A percentile compares a stretch with the other conserved stretches of the same genome.
Conservation (phyloP, 2,797 vertebrate species). For the Anableps anableps region DNA sequence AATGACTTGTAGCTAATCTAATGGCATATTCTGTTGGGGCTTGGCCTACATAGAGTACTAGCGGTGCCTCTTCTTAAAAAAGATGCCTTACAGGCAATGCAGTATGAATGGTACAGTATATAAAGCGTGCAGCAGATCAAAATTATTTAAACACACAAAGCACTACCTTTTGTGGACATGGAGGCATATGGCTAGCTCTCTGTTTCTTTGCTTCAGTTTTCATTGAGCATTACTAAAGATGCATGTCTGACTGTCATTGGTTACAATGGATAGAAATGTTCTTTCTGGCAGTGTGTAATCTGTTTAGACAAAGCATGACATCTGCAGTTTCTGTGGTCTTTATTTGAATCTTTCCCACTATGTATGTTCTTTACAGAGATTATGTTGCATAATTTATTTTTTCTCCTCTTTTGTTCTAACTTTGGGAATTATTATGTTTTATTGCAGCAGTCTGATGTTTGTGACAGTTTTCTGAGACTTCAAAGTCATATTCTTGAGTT, state of each 20-base stretch:
- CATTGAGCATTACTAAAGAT: slow-evolving; percentile 23
- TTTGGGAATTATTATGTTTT: background rate
- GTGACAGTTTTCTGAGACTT: background rate
- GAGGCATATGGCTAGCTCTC: slow-evolving; percentile 18
- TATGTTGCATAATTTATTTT: background rate
- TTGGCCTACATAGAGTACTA: slow-evolving; percentile 78
- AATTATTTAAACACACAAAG: slow-evolving; percentile 48
- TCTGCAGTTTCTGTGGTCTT: background rate
- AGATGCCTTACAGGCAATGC: slow-evolving; percentile 59
- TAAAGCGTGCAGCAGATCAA: background rate
- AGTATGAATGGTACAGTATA: slow-evolving; percentile 60
- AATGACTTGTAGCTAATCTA: slow-evolving; percentile 73
- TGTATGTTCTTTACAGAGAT: background rate
- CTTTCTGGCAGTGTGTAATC: slow-evolving; percentile 1
- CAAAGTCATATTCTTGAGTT: background rate
- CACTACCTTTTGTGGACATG: slow-evolving; percentile 40
- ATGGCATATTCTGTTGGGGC: slow-evolving; percentile 77
- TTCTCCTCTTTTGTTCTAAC: background rate
- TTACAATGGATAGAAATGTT: slow-evolving; percentile 22
- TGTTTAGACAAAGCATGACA: background rate
- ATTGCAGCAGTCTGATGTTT: background rate
- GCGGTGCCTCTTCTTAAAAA: slow-evolving; percentile 67
- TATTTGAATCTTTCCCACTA: background rate
- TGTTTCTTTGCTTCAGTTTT: slow-evolving; percentile 47
- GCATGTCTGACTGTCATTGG: slow-evolving; percentile 26